These are phyloP conservation scores for Liparis tanakae DNA, from an alignment of 2,797 vertebrate species.

Conservation along the genomic window DNA sequence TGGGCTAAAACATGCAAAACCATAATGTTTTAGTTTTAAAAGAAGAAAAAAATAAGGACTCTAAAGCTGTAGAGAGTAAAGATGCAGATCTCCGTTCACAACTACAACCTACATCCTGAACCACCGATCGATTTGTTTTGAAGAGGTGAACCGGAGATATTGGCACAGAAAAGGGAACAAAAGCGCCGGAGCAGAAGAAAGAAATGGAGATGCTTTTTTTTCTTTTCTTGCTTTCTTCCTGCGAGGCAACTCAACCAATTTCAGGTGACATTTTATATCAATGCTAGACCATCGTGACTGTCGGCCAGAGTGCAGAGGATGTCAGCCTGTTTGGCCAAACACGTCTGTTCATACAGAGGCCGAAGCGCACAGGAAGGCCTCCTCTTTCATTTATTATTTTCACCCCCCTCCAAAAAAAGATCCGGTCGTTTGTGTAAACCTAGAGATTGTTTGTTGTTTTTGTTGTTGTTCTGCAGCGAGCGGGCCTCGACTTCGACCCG, in stretches of 20 bases:
- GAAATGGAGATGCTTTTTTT: constrained; percentile 59
- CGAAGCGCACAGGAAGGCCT: constrained; percentile 33
- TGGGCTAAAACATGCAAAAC: neutral
- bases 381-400: constrained; percentile 33
- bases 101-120: constrained; percentile 3
- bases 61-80: constrained; percentile 5
- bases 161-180: constrained; percentile 47
- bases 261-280: constrained; percentile 76
- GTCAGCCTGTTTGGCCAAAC: constrained; percentile 55
- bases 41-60: neutral
- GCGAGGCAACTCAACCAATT: constrained; percentile 69
- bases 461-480: constrained; percentile 19
- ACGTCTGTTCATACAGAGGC: constrained; percentile 39
- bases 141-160: constrained; percentile 32
- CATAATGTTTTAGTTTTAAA: constrained; percentile 1
- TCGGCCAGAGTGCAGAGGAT: constrained; percentile 51
- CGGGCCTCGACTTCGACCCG: constrained; percentile 44
- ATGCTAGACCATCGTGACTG: constrained; percentile 54
- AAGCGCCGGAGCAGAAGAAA: constrained; percentile 47
- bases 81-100: constrained; percentile 11
- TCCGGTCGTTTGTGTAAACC: constrained; percentile 47
- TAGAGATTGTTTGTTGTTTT: constrained; percentile 37
- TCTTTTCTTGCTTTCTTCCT: neutral
- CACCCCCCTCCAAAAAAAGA: neutral
- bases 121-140: constrained; percentile 18